These are phyloP conservation scores for Bombus superbus DNA, from an alignment of 1,140 invertebrate species.

Conservation along the genomic window DNA sequence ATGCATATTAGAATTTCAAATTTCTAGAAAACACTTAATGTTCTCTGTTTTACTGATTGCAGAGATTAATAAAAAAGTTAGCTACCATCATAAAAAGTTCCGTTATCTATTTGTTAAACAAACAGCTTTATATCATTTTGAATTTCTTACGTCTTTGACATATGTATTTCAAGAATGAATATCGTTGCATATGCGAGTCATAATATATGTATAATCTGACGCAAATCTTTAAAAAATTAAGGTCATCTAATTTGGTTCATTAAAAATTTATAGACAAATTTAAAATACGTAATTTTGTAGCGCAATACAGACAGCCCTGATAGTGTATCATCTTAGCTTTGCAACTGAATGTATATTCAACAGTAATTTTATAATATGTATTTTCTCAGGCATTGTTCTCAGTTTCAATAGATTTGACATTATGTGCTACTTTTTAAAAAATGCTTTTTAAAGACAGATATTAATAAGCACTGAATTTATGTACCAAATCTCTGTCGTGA, in stretches of 20 bases:
- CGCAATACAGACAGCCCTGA: not conserved
- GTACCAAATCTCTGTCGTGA: not conserved
- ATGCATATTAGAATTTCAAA: not conserved
- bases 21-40: not conserved
- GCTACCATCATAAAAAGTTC: not conserved
- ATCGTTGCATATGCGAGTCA: not conserved
- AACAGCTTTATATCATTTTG: not conserved
- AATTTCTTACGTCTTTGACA: not conserved
- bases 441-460: no score
- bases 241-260: not conserved
- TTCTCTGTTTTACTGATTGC: not conserved
- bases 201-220: not conserved
- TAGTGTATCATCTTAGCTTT: not conserved
- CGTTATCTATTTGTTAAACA: not conserved
- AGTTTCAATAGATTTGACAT: not conserved
- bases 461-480: not conserved
- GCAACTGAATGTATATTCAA: not conserved
- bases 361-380: not conserved
- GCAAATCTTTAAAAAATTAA: not conserved
- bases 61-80: not conserved
- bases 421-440: not conserved
- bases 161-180: not conserved
- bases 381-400: not conserved
- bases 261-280: not conserved
- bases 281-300: not conserved